phyloP scores from a whole-genome alignment of 1,140 invertebrate species.

The Drosophila equinoxialis region DNA sequence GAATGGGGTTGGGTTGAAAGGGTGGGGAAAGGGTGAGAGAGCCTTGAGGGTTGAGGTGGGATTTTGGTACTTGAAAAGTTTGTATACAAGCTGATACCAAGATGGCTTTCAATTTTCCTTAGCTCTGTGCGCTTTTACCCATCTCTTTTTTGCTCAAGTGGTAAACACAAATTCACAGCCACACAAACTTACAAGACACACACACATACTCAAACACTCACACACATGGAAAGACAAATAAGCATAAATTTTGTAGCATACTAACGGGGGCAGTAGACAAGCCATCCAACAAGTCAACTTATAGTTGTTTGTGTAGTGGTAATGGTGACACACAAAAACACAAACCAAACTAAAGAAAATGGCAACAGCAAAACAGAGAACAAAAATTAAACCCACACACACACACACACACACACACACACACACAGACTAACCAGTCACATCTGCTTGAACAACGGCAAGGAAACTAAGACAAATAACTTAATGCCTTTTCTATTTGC shows the following conservation, averaged over 20 bases:
- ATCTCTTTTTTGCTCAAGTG: constrained; percentile 63
- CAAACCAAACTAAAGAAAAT: constrained; percentile 14
- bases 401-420: not conserved
- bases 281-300: constrained; percentile 69
- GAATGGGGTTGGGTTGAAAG: constrained; percentile 2
- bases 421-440: not conserved
- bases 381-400: constrained; percentile 21
- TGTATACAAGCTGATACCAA: constrained; percentile 55
- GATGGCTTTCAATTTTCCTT: constrained; percentile 53
- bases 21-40: constrained; percentile 29
- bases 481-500: constrained; percentile 78
- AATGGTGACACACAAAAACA: constrained; percentile 19
- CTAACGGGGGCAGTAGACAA: constrained; percentile 71
- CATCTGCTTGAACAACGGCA: constrained; percentile 7
- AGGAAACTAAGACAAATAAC: constrained; percentile 74
- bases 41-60: constrained; percentile 10
- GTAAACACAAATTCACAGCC: constrained; percentile 53
- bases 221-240: constrained; percentile 26
- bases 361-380: not conserved
- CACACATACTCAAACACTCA: not conserved
- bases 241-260: constrained; percentile 72
- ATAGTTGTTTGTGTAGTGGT: constrained; percentile 33
- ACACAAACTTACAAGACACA: constrained; percentile 19
- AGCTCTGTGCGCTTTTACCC: constrained; percentile 42
- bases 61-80: constrained; percentile 51